Evolutionary conservation across 2,888 invertebrate species (phyloP), one percentile per base, ranked within the genome.

Genomic region (Formica aserva): DNA sequence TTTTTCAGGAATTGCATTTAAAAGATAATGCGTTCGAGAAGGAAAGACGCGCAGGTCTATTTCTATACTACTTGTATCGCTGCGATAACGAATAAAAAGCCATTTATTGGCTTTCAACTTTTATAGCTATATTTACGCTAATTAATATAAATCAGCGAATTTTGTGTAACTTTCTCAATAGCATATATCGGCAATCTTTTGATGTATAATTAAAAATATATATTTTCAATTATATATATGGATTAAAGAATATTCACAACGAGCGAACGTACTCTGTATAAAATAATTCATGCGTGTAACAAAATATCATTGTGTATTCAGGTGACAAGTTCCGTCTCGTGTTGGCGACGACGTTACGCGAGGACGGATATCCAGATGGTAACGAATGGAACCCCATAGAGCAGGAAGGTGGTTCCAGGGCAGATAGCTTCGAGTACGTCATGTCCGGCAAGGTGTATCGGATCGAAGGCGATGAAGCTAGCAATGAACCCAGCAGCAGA

Each of bases 371-470:
- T 93, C 98, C 98, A 0, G 99, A 99, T 92, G 94, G 94, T 0
- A 98, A 98, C 0, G 99, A 99, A 94, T 99, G 98, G 97, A 98
- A 98, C 94, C 98, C 98, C 1, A 94, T 97, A 90, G 98, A 98
- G 89, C 97, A 97, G n/a, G 98, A 98, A 92, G 97, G 98, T 71
- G 93, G 94, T 18, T 98, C 98, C 22, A 96, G 99, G 72, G 99
- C 99, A 0, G 99, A 99, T 94, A 98, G 98, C 93, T 99, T 99
- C 93, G 99, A 99, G 95, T 99, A 99, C 95, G 99, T 99, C 71
- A 99, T 99, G 99, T 98, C 98, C 90, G 99, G 99, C 26, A 98
- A 98, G 95, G 98, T 99, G 89, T 99, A 99, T 95, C 96, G 98
- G 91, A 98, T 99, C 94, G 99, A 99, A 95, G 99, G 99, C 29